Base-by-base conservation (phyloP, 1,140 invertebrate genomes). In the Anastrepha ludens region DNA sequence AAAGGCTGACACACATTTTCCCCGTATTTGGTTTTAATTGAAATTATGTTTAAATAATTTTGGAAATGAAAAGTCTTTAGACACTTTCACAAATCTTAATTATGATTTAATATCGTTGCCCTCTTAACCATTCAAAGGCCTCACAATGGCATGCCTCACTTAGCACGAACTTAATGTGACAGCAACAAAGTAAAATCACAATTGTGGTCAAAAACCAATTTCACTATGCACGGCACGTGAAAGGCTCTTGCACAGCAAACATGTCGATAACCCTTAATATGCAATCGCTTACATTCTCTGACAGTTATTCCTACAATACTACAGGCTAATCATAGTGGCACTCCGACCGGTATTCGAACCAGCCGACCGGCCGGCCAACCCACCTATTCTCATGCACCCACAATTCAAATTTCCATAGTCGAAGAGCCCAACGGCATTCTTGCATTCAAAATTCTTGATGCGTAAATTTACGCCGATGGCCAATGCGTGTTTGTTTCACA, bases 181-280 rank as follows among this genome's bases (percentile, higher is more conserved):
- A 74, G 17, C 67, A 47, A n/a, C 67, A 74, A 74, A 44, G 3
- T 13, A 74, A 55, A 55, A 55, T 55, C 67, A 15, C 67, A 74
- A 6, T 74, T 1, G 41, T 74, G 41, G 67, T 81, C 74, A 55
- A 81, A 81, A 81, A 55, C 7, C 74, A 81, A 81, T 81, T 55
- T 81, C 74, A 55, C 20, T 55, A 81, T 55, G 8, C 47, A 9
- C 50, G 20, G 74, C 47, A 17, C 55, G 15, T 81, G 74, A 81
- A 81, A 44, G 17, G 41, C 47, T 1, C 44, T 58, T 81, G n/a
- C 41, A 81, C 50, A 81, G 47, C 74, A n/a, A 81, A 55, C 20
- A 6, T 4, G 47, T 17, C n/a, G 9, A 58, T 81, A 81, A 81
- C 11, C 20, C n/a, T 17, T 55, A 81, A 81, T 81, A 20, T 55